A percentile compares a stretch with the other conserved stretches of the same genome.
phyloP scores from a whole-genome alignment of 2,888 invertebrate species.

The Marasmarcha lunaedactyla region DNA sequence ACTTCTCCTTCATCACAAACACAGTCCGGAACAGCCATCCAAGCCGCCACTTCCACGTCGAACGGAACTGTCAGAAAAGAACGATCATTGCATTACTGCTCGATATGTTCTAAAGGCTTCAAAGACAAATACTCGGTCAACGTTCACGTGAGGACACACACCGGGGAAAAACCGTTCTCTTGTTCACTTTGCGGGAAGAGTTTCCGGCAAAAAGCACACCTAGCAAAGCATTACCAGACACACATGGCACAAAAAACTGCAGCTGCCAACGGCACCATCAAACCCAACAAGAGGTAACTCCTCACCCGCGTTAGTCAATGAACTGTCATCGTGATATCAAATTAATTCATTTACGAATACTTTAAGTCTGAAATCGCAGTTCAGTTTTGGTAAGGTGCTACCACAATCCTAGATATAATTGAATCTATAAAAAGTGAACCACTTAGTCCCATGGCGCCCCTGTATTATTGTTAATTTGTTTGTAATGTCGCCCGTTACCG shows the following conservation, averaged over 20 bases:
- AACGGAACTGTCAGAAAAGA: slow-evolving; percentile 87
- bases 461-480: slow-evolving; percentile 61
- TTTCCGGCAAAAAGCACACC: slow-evolving; percentile 91
- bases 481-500: slow-evolving; percentile 68
- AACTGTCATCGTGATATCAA: slow-evolving; percentile 51
- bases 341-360: slow-evolving; percentile 43
- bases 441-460: slow-evolving; percentile 42
- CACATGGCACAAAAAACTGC: slow-evolving; percentile 89
- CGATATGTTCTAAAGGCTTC: slow-evolving; percentile 93
- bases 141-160: slow-evolving; percentile 97
- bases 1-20: slow-evolving; percentile 47
- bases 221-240: slow-evolving; percentile 94
- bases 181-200: slow-evolving; percentile 95
- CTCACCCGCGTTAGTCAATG: slow-evolving; percentile 45
- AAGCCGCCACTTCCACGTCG: slow-evolving; percentile 72
- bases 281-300: slow-evolving; percentile 66
- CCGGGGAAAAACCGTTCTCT: slow-evolving; percentile 97
- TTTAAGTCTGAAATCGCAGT: slow-evolving; percentile 66
- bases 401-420: slow-evolving; percentile 36
- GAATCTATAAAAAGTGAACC: slow-evolving; percentile 20
- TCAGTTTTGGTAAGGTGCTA: slow-evolving; percentile 66
- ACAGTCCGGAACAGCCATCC: slow-evolving; percentile 47
- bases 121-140: slow-evolving; percentile 98
- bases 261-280: slow-evolving; percentile 73
- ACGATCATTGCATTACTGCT: slow-evolving; percentile 89